These are phyloP conservation scores for Falco cherrug DNA, from an alignment of 2,797 vertebrate genomes.

Conservation along the genomic window DNA sequence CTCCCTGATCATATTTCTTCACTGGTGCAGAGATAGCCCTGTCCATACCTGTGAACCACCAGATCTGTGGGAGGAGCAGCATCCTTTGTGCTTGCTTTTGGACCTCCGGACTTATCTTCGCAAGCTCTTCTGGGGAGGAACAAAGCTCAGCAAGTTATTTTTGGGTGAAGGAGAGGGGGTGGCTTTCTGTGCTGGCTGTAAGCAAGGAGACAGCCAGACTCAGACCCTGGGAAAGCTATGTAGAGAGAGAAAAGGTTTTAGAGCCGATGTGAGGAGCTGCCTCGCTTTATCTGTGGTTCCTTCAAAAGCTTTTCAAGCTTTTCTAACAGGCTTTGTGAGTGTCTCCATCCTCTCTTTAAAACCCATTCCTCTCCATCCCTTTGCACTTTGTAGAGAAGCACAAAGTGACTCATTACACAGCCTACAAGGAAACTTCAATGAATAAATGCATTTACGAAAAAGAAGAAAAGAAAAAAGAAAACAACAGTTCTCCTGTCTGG, in stretches of 20 bases:
- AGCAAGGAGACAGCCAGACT: neutral
- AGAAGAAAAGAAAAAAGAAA: neutral
- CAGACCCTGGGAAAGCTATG: neutral
- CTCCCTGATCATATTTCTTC: neutral
- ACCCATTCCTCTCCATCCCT: neutral
- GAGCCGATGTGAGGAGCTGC: neutral
- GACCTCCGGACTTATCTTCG: neutral
- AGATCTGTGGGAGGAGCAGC: neutral
- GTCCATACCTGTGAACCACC: rapidly evolving
- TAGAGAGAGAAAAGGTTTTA: neutral
- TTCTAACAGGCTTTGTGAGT: neutral
- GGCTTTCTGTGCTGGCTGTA: neutral
- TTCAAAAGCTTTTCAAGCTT: conserved; percentile 36
- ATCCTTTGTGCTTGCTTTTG: neutral
- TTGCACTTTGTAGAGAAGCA: conserved; percentile 7
- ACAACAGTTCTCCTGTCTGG: neutral
- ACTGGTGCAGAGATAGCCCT: neutral
- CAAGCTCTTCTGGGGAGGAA: neutral
- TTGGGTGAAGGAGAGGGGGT: neutral
- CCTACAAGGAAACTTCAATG: conserved; percentile 48
- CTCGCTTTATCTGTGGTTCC: neutral
- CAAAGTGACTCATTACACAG: conserved; percentile 60
- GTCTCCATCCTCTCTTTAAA: conserved; percentile 8
- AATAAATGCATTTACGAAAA: conserved; percentile 44
- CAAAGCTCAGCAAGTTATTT: neutral